Evolutionary conservation across 2,797 vertebrate genomes (phyloP), one percentile per base, ranked within the genome.

Genomic region (Catharus ustulatus): DNA sequence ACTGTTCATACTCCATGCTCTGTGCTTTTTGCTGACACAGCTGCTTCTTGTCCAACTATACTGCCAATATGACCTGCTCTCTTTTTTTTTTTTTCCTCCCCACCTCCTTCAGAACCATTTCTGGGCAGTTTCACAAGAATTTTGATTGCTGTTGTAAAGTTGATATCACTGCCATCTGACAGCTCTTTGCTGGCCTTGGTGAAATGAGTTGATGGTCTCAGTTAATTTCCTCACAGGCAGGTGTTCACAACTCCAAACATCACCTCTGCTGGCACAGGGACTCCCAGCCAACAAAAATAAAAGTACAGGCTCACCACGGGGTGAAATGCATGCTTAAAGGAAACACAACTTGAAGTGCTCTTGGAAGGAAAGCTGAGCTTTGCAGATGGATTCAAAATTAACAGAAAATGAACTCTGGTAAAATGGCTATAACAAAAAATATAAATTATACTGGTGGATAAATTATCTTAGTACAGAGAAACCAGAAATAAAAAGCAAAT

Each of bases 121-220:
- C 93, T 94, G 85, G 83, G 66, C 84, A 96, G n/a, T 93, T 89
- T 79, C 92, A 93, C 80, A 89, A 80, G 73, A 89, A 92, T 85
- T 93, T 87, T 91, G 61, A 93, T 92, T 93, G 82, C 82, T 72
- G 62, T 58, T 94, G 75, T 95, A 71, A 96, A 91, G 74, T 89
- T 95, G 57, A 67, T 59, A 61, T 80, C 84, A 48, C 42, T 92
- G 77, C 66, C 73, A 90, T 63, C 86, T 93, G 86, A 93, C 75
- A 93, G 86, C 46, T 79, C 69, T 69, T 87, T 59, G 69, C 73
- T 66, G 69, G 91, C 77, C 82, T 86, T 48, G 89, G 43, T 73
- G 90, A 73, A 93, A 86, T 30, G 58, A 88, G 66, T 52, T 38
- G 66, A 72, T 88, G 73, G 80, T 64, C 73, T 84, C 76, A 58